These are phyloP conservation scores for Lasius platythorax DNA, from an alignment of 2,888 invertebrate species.

Conservation along the genomic window DNA sequence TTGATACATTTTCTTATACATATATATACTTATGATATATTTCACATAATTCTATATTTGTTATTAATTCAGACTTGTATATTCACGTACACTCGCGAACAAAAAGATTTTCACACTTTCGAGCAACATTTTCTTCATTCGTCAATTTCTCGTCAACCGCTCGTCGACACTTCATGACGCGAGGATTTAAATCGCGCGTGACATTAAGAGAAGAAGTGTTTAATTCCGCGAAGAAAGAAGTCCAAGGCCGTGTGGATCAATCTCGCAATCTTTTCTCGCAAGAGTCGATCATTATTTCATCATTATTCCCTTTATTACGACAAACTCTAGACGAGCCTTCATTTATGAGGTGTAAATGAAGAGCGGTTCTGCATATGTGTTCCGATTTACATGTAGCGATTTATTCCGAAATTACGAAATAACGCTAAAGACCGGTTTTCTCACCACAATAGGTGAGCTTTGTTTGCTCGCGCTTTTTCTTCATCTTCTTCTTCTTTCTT, in stretches of 20 bases:
- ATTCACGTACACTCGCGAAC: background rate
- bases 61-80: background rate
- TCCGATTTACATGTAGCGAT: constrained; percentile 24
- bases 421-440: constrained; percentile 41
- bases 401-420: constrained; percentile 28
- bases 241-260: constrained; percentile 57
- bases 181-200: constrained; percentile 39
- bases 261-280: constrained; percentile 51
- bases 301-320: constrained; percentile 67
- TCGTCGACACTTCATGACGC: background rate
- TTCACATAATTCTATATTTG: background rate
- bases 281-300: constrained; percentile 64
- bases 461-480: constrained; percentile 19
- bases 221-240: constrained; percentile 47
- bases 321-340: constrained; percentile 16
- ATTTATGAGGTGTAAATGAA: constrained; percentile 52
- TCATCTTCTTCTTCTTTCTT: background rate
- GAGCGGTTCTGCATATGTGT: constrained; percentile 35
- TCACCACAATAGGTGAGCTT: constrained; percentile 17
- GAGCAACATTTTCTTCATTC: background rate
- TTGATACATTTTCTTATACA: background rate
- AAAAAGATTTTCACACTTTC: background rate
- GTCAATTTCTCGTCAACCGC: background rate
- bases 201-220: constrained; percentile 28
- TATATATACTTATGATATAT: background rate